Evolutionary conservation across 2,113 vertebrate species (phyloP), one percentile per base, ranked within the genome.

Genomic region (Todiramphus chloris): DNA sequence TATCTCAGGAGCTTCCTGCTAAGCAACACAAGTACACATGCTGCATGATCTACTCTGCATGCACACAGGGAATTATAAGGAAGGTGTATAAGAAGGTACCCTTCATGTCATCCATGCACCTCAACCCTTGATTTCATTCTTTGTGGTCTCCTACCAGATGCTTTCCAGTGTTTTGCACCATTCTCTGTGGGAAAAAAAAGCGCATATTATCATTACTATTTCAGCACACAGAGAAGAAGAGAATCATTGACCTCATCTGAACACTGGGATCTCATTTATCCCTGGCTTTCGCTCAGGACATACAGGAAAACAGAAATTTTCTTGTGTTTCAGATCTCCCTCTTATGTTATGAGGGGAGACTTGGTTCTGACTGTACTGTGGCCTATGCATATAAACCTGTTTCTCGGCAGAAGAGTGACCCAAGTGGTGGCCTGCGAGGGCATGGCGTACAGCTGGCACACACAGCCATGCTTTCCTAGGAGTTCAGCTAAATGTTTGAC

Each of bases 401-500:
- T 90, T 79, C 31, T 79, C 11, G 58, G 39, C 24, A 44, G 56
- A 4, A 64, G 3, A 17, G n/a, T 68, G 80, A 72, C 48, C 51
- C 69, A 41, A 23, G 8, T 28, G 18, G 73, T 91, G 69, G 51
- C 69, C 56, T 53, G 39, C 0, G 1, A 82, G 66, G 77, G 60
- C 89, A 96, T 17, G 48, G 69, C 0, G 0, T 16, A 24, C 37
- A 82, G 81, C 93, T 96, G 93, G 87, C 93, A 96, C 44, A 75
- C 20, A 1, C 2, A 95, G 39, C 39, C 81, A 39, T 0, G 0
- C 48, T 82, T 58, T 64, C 58, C 44, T 64, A 66, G 35, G 69
- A 95, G 83, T 48, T 68, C 1, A 0, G 53, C 70, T 79, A 41
- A 72, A 82, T 93, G 69, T 93, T 94, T 97, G 93, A 93, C 91